These are phyloP conservation scores for Bilobella aurantiaca DNA, from an alignment of 1,140 invertebrate species.

Conservation along the genomic window DNA sequence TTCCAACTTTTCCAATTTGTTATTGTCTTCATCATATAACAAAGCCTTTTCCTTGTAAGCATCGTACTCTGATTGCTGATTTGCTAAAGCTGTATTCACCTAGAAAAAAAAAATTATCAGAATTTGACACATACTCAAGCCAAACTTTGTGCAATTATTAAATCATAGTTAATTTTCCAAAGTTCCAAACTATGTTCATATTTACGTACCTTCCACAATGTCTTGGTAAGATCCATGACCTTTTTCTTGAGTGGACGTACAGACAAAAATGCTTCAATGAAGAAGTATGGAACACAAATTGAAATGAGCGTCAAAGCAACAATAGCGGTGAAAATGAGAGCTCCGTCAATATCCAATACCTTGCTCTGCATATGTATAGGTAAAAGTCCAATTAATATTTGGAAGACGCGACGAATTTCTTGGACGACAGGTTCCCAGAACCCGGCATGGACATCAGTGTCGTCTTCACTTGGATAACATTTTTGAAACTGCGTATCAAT, in stretches of 20 bases:
- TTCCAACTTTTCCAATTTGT: constrained; percentile 28
- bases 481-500: no score
- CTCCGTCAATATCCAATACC: constrained; percentile 33
- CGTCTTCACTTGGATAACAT: no score
- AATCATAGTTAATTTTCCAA: no score
- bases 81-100: constrained; percentile 32
- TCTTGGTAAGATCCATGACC: constrained; percentile 30
- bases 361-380: constrained; percentile 32
- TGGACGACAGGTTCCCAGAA: no score
- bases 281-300: constrained; percentile 34
- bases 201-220: constrained; percentile 35
- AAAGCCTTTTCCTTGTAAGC: constrained; percentile 32
- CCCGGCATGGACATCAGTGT: no score
- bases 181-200: no score
- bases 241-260: constrained; percentile 30
- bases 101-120: constrained; percentile 12
- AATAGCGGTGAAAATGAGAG: constrained; percentile 31
- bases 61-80: constrained; percentile 33
- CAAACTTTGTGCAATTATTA: no score
- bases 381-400: constrained; percentile 23
- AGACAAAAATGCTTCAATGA: constrained; percentile 27
- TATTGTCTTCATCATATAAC: constrained; percentile 28
- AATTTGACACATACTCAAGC: no score
- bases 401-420: constrained; percentile 28
- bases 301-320: constrained; percentile 30